Base-by-base conservation (phyloP, 2,888 invertebrate species). In the Oscheius myriophilus region DNA sequence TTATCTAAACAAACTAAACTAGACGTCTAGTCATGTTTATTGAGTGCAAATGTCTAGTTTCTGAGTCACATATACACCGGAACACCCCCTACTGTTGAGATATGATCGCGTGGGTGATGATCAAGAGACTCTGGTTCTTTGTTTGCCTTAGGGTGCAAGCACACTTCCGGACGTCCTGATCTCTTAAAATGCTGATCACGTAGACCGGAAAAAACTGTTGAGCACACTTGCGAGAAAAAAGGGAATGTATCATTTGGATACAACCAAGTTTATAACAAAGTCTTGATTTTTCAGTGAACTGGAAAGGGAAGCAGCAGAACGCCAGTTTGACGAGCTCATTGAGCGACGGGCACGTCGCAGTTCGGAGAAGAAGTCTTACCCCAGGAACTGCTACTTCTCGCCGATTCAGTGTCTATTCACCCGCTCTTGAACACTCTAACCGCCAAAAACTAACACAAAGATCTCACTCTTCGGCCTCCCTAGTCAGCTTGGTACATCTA, bases 361-460 rank as follows among this genome's bases (percentile, higher is more conserved):
- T 14, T 80, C 80, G 0, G 82, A 81, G 64, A 82, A 82, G 79
- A 82, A 82, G 72, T 75, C 75, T 11, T 82, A 82, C 58, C 82
- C 82, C 23, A 55, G 82, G 33, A 82, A 80, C 65, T 82, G 82
- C 71, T 82, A 82, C 78, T 82, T 82, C 72, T 81, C 80, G 39
- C 82, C 82, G 16, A 82, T 82, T 43, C 82, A 82, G 62, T 82
- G 82, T 59, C 73, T 80, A n/a, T 78, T 80, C 72, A 80, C 80
- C 11, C 66, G 78, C 43, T 43, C 57, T 26, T 67, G 67, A 67
- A 55, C 23, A 39, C 39, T 58, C 42, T 58, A 14, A 55, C 41
- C 45, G 25, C 43, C 42, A 18, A 16, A 42, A 43, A 23, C 39
- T 26, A 33, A 41, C n/a, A 26, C 39, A 25, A 39, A 61, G 61